Base-by-base conservation (phyloP, 2,888 invertebrate species). In the Drosophila buzzatii region DNA sequence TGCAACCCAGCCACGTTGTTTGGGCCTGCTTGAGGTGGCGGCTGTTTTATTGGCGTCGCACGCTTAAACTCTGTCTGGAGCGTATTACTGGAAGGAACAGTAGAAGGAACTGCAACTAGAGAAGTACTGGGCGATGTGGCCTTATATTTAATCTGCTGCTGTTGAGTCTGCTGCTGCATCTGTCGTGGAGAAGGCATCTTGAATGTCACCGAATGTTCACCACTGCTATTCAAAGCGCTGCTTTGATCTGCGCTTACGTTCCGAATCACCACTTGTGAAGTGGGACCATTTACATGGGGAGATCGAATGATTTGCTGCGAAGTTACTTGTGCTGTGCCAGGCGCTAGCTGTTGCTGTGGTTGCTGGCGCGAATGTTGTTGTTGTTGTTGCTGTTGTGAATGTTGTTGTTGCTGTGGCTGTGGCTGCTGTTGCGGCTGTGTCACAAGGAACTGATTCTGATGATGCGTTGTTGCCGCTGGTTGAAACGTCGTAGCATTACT, bases 401-500 rank as follows among this genome's bases (percentile, higher is more conserved):
- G 45, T 8, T 27, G 42, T 12, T 44, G 42, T 5, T 44, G 42
- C 10, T 72, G 78, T 3, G 59, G 71, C 5, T 52, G 61, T 7
- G 37, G 77, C 7, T 68, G 79, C 7, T 61, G 66, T 35, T 67
- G 80, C 18, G 58, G 69, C 37, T 77, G 84, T 35, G 77, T 62
- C 8, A 73, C 23, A 45, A 81, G 49, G 51, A 82, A 79, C 51
- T 79, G 83, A 56, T 35, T 83, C 10, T 79, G 84, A 49, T 72
- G 51, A 45, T 72, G 51, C 10, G 75, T 37, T 1, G 74, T 52
- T 12, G 80, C 14, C 10, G 72, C 35, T 6, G 78, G 8, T 27
- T 73, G 91, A 67, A 90, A 91, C 39, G 81, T 58, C 8, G 62
- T 56, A n/a, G 90, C 63, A 73, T 76, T 91, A 49, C 84, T 71